Conservation (phyloP, 2,113 vertebrate genomes). For the Crypturellus undulatus region DNA sequence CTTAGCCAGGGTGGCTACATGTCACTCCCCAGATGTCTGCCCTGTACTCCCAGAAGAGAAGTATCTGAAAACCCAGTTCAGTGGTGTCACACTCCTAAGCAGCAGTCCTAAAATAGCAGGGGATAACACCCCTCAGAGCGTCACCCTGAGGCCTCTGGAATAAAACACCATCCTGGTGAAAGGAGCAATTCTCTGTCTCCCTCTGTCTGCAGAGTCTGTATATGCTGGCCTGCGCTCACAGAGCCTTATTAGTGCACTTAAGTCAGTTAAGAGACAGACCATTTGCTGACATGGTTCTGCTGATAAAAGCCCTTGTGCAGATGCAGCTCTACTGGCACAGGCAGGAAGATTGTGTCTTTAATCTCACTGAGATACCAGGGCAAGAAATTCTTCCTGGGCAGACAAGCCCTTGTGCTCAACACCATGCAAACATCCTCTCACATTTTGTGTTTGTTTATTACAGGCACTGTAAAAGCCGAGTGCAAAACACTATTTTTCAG, state of each 20-base stretch:
- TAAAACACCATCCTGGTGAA: background rate
- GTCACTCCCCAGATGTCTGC: background rate
- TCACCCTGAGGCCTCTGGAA: background rate
- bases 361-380: background rate
- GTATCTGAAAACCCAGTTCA: background rate
- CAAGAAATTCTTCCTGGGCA: background rate
- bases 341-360: background rate
- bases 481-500: background rate
- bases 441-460: background rate
- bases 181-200: background rate
- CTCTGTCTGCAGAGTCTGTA: background rate
- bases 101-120: background rate
- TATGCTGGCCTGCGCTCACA: background rate
- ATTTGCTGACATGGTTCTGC: conserved; percentile 3
- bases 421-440: fast-evolving
- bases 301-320: background rate
- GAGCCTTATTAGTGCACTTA: background rate
- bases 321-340: background rate
- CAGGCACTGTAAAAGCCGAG: background rate
- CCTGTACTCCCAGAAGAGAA: background rate
- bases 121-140: background rate
- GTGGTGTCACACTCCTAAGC: background rate
- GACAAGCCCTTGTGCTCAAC: background rate
- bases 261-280: background rate
- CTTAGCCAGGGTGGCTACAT: background rate